These are phyloP conservation scores for Rhinopithecus roxellana DNA, from an alignment of 2,113 vertebrate genomes.

Conservation along the genomic window DNA sequence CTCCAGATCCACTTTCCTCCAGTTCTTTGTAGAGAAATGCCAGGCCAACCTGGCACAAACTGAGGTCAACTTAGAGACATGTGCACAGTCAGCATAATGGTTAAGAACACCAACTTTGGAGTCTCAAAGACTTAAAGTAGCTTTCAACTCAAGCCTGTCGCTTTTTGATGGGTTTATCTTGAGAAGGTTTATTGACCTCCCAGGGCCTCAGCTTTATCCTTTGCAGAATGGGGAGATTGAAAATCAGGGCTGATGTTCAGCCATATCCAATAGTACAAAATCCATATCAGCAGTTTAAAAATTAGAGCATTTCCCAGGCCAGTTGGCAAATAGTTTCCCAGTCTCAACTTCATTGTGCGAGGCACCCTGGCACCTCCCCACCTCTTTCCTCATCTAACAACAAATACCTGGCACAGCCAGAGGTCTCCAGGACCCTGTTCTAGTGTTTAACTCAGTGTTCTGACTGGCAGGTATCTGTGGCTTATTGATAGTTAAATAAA, in stretches of 20 bases:
- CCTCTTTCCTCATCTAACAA: background rate
- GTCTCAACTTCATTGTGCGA: background rate
- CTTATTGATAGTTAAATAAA: background rate
- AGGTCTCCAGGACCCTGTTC: background rate
- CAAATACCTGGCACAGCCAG: background rate
- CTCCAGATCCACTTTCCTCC: background rate
- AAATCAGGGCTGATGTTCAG: background rate
- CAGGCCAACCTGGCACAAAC: background rate
- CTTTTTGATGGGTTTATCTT: background rate
- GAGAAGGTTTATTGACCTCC: background rate
- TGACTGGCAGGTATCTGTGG: background rate
- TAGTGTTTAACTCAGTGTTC: rapidly evolving
- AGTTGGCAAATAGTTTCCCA: background rate
- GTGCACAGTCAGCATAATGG: background rate
- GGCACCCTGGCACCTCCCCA: too few species aligned
- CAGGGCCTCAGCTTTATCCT: background rate
- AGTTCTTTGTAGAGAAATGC: background rate
- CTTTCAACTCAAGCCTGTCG: background rate
- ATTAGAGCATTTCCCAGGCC: background rate
- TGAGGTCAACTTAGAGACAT: background rate
- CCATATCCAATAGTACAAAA: background rate
- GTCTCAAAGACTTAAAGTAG: background rate
- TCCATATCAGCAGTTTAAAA: background rate
- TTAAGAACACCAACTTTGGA: background rate
- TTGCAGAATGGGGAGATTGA: background rate